Evolutionary conservation across 2,113 vertebrate genomes (phyloP).

Genomic region (Stigmatopora nigra): DNA sequence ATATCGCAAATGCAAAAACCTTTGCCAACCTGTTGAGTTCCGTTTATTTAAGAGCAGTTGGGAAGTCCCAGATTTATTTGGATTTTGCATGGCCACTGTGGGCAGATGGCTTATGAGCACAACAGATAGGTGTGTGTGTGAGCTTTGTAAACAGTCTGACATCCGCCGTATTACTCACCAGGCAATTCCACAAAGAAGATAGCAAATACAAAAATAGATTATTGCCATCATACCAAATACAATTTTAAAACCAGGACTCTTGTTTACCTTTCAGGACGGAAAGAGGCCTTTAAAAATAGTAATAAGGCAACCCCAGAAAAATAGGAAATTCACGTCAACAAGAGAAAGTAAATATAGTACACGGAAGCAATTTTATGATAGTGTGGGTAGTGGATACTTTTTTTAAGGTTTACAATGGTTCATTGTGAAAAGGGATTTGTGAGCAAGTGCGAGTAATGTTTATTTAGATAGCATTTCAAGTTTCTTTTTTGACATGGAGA

Average conservation of each 20-base stretch:
- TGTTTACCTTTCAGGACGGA: not conserved
- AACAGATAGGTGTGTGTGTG: not conserved
- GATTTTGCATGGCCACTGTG: not conserved
- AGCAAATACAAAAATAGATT: not conserved
- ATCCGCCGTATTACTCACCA: not conserved
- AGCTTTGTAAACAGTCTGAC: not conserved
- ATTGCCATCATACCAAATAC: not conserved
- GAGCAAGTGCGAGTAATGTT: too few species aligned
- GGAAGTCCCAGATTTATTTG: not conserved
- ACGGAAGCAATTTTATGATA: not conserved
- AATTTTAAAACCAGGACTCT: not conserved
- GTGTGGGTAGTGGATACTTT: not conserved
- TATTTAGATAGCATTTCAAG: not conserved
- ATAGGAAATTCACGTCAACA: not conserved
- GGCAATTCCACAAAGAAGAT: not conserved
- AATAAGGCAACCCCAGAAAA: not conserved
- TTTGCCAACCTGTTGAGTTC: not conserved
- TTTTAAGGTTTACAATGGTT: not conserved
- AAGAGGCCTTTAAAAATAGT: not conserved
- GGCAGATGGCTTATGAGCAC: not conserved
- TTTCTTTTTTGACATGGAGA: constrained; percentile 19
- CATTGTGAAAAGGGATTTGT: not conserved
- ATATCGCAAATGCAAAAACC: too few species aligned
- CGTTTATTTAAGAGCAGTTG: not conserved
- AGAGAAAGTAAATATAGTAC: not conserved